Percentiles rank a stretch among this genome's conserved stretches.
Evolutionary conservation across 2,113 vertebrate genomes (phyloP).

Genomic region (Varanus salvator): DNA sequence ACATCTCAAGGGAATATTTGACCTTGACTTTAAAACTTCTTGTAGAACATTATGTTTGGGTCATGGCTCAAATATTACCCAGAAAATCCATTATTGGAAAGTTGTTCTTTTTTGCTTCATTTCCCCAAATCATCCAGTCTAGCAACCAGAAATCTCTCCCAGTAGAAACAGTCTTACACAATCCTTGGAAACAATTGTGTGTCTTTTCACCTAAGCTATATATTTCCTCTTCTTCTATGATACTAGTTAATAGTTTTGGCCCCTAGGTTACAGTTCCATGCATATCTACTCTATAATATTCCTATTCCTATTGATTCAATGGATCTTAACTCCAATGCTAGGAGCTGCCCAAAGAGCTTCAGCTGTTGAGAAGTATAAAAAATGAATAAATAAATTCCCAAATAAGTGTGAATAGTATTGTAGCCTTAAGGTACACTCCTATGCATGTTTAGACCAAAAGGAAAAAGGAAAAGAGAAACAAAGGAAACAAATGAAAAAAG

Average conservation of each 20-base stretch:
- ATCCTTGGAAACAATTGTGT: background rate
- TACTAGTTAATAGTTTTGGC: background rate
- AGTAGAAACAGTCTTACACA: background rate
- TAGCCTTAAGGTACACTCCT: no score
- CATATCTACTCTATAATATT: no score
- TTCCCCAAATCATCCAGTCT: conserved; percentile 18
- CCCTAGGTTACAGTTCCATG: background rate
- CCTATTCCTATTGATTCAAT: no score
- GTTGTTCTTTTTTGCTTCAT: background rate
- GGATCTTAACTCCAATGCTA: no score
- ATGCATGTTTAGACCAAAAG: no score
- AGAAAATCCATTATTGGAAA: background rate
- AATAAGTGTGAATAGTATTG: no score
- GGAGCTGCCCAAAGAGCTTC: no score
- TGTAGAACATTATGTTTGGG: conserved; percentile 2
- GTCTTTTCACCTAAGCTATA: background rate
- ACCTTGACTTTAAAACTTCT: conserved; percentile 7
- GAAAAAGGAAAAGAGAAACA: no score
- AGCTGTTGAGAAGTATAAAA: no score
- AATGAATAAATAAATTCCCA: no score
- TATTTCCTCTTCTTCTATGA: background rate
- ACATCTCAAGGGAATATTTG: conserved; percentile 18
- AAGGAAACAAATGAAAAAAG: no score
- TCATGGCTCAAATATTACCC: background rate
- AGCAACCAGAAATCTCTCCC: conserved; percentile 15